These are phyloP conservation scores for Asobara japonica DNA, from an alignment of 1,140 invertebrate species.

Conservation along the genomic window DNA sequence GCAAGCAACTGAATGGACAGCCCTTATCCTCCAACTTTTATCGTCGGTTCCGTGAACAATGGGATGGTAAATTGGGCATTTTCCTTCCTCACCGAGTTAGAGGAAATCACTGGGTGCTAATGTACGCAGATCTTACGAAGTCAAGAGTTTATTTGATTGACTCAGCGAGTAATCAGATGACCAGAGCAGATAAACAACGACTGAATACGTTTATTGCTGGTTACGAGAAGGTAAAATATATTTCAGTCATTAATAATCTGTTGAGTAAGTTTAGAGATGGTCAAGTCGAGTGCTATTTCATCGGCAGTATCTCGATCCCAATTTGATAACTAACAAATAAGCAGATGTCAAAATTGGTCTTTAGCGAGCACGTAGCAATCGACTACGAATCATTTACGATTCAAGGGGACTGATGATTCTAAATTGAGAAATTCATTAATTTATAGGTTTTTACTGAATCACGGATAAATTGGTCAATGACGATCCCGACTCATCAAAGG, in stretches of 20 bases:
- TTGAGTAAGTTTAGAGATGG: not conserved
- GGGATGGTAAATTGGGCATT: not conserved
- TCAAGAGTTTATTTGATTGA: not conserved
- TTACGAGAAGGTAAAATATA: not conserved
- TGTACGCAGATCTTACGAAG: not conserved
- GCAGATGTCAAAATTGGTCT: no score
- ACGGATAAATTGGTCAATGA: not conserved
- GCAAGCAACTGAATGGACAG: not conserved
- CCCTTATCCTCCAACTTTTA: not conserved
- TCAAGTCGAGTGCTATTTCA: no score
- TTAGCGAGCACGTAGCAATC: no score
- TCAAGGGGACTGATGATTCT: no score
- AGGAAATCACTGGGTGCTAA: not conserved
- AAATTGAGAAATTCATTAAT: not conserved
- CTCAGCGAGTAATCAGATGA: not conserved
- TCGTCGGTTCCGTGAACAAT: not conserved
- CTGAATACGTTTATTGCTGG: not conserved
- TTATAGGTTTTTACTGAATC: not conserved
- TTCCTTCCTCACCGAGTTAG: not conserved
- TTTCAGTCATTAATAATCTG: no score
- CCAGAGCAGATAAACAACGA: not conserved
- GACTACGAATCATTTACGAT: not conserved
- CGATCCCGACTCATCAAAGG: not conserved
- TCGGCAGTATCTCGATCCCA: no score
- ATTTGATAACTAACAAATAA: no score